Evolutionary conservation across 2,888 invertebrate genomes (phyloP), one percentile per base, ranked within the genome.

Genomic region (Tryphoninae sp.): DNA sequence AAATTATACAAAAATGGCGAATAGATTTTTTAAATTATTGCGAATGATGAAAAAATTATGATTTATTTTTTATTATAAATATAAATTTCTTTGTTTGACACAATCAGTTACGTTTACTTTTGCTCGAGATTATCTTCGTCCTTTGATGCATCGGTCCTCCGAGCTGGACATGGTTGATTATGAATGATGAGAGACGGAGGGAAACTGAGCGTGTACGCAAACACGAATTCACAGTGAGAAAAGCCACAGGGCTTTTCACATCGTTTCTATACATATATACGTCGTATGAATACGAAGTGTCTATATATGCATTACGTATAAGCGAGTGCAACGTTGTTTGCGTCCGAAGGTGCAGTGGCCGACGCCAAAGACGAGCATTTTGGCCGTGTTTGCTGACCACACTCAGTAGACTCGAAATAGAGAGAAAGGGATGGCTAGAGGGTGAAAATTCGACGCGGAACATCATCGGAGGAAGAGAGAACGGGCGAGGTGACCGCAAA

Each of bases 171-270:
- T 45, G 75, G 23, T 76, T 59, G 49, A 51, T 78, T 45, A 59
- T 78, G 23, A 78, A 72, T 78, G 65, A 59, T 67, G 59, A 65
- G 72, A 49, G 59, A 73, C 53, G 59, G 73, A 61, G 67, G 61
- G 72, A 42, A 49, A 73, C 67, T 55, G 58, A 55, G 55, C 72
- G 73, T 78, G 67, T 67, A 59, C 19, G 51, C 23, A 33, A 33
- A 61, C 67, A 33, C 51, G 40, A 67, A 78, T 78, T 67, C 67
- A 78, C 65, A 72, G 73, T 67, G 72, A 64, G 6, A 33, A 33
- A 6, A 19, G 64, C 49, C 51, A 26, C 51, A 9, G 19, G 19
- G 1, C 11, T 13, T 45, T 13, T 13, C 53, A 6, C 53, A 16
- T 2, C 19, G n/a, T 8, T 1, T 53, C 3, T 53, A 2, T 53